Evolutionary conservation across 2,888 invertebrate genomes (phyloP).

Genomic region (Ryuthela nishihirai): DNA sequence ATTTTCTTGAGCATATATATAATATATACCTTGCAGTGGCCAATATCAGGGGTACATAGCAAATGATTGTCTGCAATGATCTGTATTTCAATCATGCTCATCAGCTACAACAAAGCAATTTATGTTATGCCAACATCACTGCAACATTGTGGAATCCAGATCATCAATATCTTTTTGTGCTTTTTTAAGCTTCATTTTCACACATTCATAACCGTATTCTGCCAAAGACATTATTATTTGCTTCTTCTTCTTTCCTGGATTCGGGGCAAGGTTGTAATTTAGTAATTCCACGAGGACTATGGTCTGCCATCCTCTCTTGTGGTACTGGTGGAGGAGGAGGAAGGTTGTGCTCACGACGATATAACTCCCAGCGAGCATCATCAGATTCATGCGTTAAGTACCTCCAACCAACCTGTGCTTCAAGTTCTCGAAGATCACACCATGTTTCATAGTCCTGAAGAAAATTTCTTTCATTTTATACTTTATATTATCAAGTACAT

Average conservation of each 20-base stretch:
- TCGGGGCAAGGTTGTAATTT: conserved; percentile 33
- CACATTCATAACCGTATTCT: conserved; percentile 29
- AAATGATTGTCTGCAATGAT: too few relatives aligned
- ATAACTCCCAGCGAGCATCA: conserved; percentile 80
- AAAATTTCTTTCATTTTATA: conserved; percentile 33
- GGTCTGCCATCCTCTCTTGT: conserved; percentile 34
- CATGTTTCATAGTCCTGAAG: conserved; percentile 82
- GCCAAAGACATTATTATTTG: conserved; percentile 28
- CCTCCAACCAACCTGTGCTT: conserved; percentile 69
- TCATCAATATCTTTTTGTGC: too few relatives aligned
- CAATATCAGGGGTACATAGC: too few relatives aligned
- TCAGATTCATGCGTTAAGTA: conserved; percentile 91
- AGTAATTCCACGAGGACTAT: conserved; percentile 15
- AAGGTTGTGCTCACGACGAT: conserved; percentile 54
- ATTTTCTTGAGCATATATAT: too few relatives aligned
- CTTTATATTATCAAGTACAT: neutral
- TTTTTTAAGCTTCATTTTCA: too few relatives aligned
- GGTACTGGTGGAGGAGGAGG: conserved; percentile 38
- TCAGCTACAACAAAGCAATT: too few relatives aligned
- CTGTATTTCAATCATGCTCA: too few relatives aligned
- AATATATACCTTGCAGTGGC: too few relatives aligned
- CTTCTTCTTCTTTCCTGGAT: conserved; percentile 27
- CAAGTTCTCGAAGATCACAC: conserved; percentile 86
- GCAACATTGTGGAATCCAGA: too few relatives aligned
- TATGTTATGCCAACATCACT: too few relatives aligned